A percentile compares a stretch with the other conserved stretches of the same genome.
Evolutionary conservation across 2,888 invertebrate genomes (phyloP).

Genomic region (Eupithecia subumbrata): DNA sequence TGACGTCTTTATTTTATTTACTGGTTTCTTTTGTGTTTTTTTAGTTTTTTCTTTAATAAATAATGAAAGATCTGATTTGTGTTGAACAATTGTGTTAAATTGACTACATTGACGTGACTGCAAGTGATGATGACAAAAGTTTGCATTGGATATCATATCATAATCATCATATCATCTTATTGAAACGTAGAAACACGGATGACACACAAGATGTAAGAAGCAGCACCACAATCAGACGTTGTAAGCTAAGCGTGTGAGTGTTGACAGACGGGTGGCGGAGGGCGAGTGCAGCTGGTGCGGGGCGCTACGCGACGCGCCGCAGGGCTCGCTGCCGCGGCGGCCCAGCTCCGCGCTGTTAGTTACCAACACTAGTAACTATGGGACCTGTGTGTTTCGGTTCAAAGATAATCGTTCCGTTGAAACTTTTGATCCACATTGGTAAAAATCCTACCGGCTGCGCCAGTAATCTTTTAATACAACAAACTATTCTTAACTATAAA

Average conservation of each 20-base stretch:
- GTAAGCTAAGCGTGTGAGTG: constrained; percentile 11
- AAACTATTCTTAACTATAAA: neutral
- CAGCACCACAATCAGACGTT: neutral
- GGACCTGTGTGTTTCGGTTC: constrained; percentile 8
- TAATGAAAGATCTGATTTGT: neutral
- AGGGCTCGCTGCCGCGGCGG: constrained; percentile 65
- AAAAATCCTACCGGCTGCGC: constrained; percentile 15
- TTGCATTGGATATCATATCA: neutral
- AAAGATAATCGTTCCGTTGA: neutral
- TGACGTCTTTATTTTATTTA: neutral
- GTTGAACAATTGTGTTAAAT: constrained; percentile 5
- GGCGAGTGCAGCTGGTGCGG: constrained; percentile 60
- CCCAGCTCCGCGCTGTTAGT: constrained; percentile 69
- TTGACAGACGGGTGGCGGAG: constrained; percentile 39
- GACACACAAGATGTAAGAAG: neutral
- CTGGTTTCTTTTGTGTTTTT: constrained; percentile 32
- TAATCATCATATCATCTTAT: neutral
- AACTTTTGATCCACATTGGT: neutral
- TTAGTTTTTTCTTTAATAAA: constrained; percentile 12
- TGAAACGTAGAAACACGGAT: neutral
- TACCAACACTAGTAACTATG: constrained; percentile 23
- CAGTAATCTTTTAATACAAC: neutral
- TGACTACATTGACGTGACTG: constrained; percentile 8
- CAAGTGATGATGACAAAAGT: neutral
- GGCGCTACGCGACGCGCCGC: constrained; percentile 47